Evolutionary conservation across 2,888 invertebrate species (phyloP).

Genomic region (Idaea aversata): DNA sequence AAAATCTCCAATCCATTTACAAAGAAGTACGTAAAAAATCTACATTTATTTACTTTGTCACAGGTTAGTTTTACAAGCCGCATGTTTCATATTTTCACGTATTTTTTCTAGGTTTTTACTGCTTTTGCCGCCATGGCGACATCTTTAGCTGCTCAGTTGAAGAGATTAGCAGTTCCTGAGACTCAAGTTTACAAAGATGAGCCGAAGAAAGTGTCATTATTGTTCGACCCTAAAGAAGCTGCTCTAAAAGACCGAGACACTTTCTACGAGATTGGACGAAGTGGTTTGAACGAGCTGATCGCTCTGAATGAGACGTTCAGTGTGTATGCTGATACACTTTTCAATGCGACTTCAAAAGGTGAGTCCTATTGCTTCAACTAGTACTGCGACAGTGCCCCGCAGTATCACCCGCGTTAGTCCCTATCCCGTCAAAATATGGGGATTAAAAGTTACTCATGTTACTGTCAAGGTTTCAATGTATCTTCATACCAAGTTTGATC

Average conservation of each 20-base stretch:
- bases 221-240: conserved; percentile 95
- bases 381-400: not conserved
- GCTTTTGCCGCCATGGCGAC: conserved; percentile 69
- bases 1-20: not conserved
- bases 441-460: not conserved
- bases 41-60: not conserved
- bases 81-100: conserved; percentile 7
- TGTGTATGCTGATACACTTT: conserved; percentile 87
- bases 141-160: conserved; percentile 89
- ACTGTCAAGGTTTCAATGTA: not conserved
- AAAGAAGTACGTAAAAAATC: not conserved
- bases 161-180: conserved; percentile 88
- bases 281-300: conserved; percentile 91
- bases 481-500: not conserved
- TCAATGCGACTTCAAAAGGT: conserved; percentile 82
- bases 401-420: not conserved
- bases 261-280: conserved; percentile 91
- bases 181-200: conserved; percentile 83
- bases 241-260: conserved; percentile 91
- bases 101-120: conserved; percentile 1
- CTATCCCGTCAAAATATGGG: not conserved
- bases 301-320: conserved; percentile 86
- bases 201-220: conserved; percentile 87
- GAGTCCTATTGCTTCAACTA: not conserved
- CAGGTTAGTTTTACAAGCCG: conserved; percentile 4